These are phyloP conservation scores for Rhea pennata DNA, from an alignment of 2,113 vertebrate species.

Conservation along the genomic window DNA sequence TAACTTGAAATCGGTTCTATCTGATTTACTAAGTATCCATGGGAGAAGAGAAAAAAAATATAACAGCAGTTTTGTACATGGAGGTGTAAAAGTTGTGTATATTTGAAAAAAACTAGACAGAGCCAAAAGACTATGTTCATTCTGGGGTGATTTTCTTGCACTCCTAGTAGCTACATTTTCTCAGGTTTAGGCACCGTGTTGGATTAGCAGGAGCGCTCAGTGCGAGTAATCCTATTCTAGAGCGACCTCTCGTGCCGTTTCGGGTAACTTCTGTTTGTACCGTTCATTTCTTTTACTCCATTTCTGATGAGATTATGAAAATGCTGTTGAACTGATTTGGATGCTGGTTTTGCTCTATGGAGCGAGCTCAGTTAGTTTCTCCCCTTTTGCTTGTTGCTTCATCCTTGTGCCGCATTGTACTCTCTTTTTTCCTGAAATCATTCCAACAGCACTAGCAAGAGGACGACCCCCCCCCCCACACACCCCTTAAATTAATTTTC, in stretches of 20 bases:
- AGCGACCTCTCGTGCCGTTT: conserved; percentile 26
- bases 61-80: neutral
- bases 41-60: neutral
- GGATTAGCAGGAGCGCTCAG: accelerated
- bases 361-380: neutral
- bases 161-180: too few species aligned
- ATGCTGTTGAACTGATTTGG: neutral
- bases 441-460: neutral
- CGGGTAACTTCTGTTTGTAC: neutral
- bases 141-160: neutral
- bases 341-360: neutral
- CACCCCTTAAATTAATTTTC: conserved; percentile 64
- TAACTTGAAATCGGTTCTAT: neutral
- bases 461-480: neutral
- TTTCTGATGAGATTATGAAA: neutral
- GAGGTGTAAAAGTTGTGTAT: neutral
- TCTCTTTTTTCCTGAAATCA: neutral
- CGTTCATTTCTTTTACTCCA: neutral
- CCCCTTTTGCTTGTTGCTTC: neutral
- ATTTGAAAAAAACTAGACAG: neutral
- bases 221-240: neutral
- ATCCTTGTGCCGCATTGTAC: neutral
- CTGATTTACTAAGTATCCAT: neutral
- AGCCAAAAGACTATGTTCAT: neutral
- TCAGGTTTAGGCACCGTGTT: accelerated